phyloP scores from a whole-genome alignment of 2,888 invertebrate genomes.

The Synergus umbraculus region DNA sequence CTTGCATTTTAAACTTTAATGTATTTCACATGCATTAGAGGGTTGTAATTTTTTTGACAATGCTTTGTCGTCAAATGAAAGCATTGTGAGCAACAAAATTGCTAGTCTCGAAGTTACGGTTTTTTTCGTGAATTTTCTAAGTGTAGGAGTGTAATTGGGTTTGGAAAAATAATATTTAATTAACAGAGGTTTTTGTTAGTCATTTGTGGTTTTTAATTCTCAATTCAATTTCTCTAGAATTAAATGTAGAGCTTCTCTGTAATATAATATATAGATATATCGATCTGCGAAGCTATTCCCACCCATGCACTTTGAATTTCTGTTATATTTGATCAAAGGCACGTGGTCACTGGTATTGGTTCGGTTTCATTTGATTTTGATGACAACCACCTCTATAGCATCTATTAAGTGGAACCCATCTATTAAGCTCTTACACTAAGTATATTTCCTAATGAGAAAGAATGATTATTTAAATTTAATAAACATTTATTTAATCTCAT shows the following conservation, averaged over 20 bases:
- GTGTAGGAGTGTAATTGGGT: too few species aligned
- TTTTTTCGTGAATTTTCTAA: too few species aligned
- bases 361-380: conserved; percentile 13
- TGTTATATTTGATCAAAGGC: conserved; percentile 17
- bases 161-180: too few species aligned
- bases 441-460: too few species aligned
- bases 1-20: too few species aligned
- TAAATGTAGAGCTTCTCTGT: not conserved
- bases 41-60: too few species aligned
- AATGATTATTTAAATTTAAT: not conserved
- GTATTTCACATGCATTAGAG: too few species aligned
- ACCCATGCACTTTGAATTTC: conserved; percentile 2
- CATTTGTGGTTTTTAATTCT: not conserved
- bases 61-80: too few species aligned
- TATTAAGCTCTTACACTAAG: not conserved
- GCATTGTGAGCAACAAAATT: too few species aligned
- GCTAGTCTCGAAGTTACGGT: too few species aligned
- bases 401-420: conserved; percentile 1
- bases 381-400: conserved; percentile 9
- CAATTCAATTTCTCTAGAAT: not conserved
- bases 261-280: conserved; percentile 20
- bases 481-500: too few species aligned
- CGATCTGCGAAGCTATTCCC: conserved; percentile 5
- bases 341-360: not conserved
- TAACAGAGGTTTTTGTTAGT: not conserved